Base-by-base conservation (phyloP, 2,113 vertebrate genomes). In the Electrona antarctica region DNA sequence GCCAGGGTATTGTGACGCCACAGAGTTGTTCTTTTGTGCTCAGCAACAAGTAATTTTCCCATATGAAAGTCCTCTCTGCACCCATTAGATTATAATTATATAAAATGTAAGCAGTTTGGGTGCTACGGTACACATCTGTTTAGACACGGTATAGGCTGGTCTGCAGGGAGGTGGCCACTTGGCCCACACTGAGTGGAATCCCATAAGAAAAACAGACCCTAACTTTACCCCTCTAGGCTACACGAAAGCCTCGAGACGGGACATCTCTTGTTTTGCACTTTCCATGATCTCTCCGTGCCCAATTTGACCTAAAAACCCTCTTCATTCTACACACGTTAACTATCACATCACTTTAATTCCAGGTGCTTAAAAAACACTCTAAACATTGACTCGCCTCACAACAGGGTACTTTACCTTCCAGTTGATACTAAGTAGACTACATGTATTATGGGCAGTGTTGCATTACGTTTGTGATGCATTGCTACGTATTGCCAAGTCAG, bases 41-140 rank as follows among this genome's bases (percentile, higher is more conserved):
- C 79, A 91, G 87, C 12, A 79, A 91, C 21, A 21, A 21, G 21
- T 21, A 88, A 86, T 85, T 77, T 92, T 90, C 91, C 88, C 94
- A 94, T 88, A 90, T 93, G 92, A 92, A 93, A 91, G 87, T 92
- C 92, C 90, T 90, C 87, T 1, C 89, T 91, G 74, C 89, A 74
- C 87, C 91, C 87, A 89, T 91, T 89, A 87, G 1, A 73, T 78
- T 58, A 0, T 90, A 59, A 48, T 28, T 12, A 10, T 1, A 50
- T 33, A 79, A 70, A 67, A 76, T 48, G 67, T 67, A 57, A 74
- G 11, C 52, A 2, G 55, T 67, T 21, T 48, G 79, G 77, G 21
- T 60, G 21, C 33, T 41, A 41, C 71, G 77, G 79, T 78, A 71
- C 73, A 64, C 72, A 61, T 11, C 62, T 81, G 41, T 41, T 41